phyloP scores from a whole-genome alignment of 1,140 invertebrate genomes.

The Drosophila obscura region DNA sequence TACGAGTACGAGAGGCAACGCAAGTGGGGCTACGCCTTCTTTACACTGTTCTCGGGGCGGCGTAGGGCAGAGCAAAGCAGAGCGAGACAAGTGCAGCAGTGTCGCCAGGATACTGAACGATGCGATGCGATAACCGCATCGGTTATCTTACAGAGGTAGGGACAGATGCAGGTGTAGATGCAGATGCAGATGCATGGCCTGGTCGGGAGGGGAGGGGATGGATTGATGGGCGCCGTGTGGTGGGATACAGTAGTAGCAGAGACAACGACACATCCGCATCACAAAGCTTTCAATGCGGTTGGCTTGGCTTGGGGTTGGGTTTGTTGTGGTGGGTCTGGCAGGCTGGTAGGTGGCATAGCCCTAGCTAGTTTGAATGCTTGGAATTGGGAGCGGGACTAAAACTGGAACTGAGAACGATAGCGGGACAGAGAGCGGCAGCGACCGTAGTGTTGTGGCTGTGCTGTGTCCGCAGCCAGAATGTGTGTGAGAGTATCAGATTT shows the following conservation, averaged over 20 bases:
- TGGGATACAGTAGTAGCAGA: conserved; percentile 43
- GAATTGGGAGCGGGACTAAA: conserved; percentile 18
- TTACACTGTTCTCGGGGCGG: not conserved
- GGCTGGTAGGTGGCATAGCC: no score
- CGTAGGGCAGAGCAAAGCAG: no score
- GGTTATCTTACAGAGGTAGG: conserved; percentile 2
- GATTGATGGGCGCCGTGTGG: conserved; percentile 53
- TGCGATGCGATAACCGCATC: conserved; percentile 37
- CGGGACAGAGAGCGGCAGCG: not conserved
- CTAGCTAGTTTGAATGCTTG: not conserved
- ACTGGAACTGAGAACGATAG: not conserved
- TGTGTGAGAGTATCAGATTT: conserved; percentile 81
- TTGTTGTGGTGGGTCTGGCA: no score
- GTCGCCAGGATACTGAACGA: conserved; percentile 34
- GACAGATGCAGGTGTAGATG: no score
- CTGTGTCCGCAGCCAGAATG: conserved; percentile 15
- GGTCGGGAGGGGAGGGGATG: not conserved
- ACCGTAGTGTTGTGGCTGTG: not conserved
- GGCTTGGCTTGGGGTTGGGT: conserved; percentile 7
- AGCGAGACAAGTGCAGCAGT: conserved; percentile 51
- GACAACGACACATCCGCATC: conserved; percentile 18
- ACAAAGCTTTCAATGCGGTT: conserved; percentile 32
- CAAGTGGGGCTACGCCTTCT: conserved; percentile 14
- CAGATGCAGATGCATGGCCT: not conserved
- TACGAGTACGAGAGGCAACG: not conserved